Base-by-base conservation (phyloP, 30 jellyfish, hydroid and myxozoan species). In the Phacellophora camtschatica region DNA sequence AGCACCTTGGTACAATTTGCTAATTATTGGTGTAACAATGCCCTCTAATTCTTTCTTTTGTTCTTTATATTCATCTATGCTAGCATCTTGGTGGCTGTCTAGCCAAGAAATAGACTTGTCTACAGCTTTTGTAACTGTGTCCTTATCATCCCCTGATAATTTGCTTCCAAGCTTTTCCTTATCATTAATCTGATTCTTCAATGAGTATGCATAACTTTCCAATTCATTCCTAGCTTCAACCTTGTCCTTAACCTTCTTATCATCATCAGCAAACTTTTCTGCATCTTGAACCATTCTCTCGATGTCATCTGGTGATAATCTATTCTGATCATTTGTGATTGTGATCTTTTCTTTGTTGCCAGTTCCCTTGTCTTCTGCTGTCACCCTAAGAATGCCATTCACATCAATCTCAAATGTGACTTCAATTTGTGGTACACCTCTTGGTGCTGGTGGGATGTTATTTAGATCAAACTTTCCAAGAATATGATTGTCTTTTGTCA, bases 251-350 rank as follows among this genome's bases (percentile, higher is more conserved):
- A 85, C 96, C 59, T 83, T 83, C 75, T 95, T 95, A 75, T 95
- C 99, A 9, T 95, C 97, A 56, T 95, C 99, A 4, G 99, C 99
- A 88, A 88, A 95, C 66, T 88, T 84, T 74, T 95, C 99, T 8
- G 99, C 99, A 77, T 95, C 99, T n/a, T 95, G 87, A 12, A 95
- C 99, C 99, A 95, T 95, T 18, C 97, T 87, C 71, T 95, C 99
- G 71, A 95, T 95, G 64, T 95, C 99, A 66, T 95, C 99, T 29
- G 99, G 99, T 56, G 99, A 77, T 71, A 95, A 57, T 48, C 99
- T 69, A 90, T 95, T 95, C 83, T 95, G 97, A 64, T 95, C 99
- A 75, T 95, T 95, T 12, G 99, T 95, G 82, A 95, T 95, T 13
- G 99, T 95, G 82, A 95, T 95, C 88, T 95, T 95, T 64, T 95